phyloP scores from a whole-genome alignment of 2,113 vertebrate genomes.

The Pampusana beccarii region DNA sequence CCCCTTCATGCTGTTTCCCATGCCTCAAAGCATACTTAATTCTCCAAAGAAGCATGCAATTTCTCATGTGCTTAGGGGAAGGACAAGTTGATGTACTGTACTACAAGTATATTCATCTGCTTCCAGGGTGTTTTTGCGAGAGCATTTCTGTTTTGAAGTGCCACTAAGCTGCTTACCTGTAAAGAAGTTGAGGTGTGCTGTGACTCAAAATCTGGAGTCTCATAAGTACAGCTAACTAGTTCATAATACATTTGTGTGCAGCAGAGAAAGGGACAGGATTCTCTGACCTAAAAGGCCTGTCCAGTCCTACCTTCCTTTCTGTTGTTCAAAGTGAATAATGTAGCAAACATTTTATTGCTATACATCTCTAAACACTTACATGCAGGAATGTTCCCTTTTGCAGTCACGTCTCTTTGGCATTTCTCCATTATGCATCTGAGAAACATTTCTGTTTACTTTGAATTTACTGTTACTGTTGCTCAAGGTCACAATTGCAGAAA shows the following conservation, averaged over 20 bases:
- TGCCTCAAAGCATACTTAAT: background rate
- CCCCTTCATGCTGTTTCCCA: background rate
- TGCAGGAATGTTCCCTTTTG: background rate
- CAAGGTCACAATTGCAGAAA: background rate
- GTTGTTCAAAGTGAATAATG: background rate
- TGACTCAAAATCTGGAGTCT: background rate
- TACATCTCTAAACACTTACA: background rate
- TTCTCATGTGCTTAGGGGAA: background rate
- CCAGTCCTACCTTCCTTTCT: background rate
- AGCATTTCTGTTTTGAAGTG: background rate
- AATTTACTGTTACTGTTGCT: background rate
- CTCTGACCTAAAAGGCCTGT: background rate
- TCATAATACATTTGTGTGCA: background rate
- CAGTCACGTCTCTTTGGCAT: background rate
- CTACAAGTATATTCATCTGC: background rate
- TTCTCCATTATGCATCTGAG: background rate
- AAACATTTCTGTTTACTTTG: background rate
- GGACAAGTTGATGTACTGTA: background rate
- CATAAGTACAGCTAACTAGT: background rate
- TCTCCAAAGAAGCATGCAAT: background rate
- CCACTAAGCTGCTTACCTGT: background rate
- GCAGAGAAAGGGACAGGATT: background rate
- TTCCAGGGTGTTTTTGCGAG: background rate
- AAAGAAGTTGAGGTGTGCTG: background rate
- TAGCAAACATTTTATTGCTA: background rate